A percentile compares a stretch with the other conserved stretches of the same genome.
Conservation (phyloP, 2,113 vertebrate species). For the Turnix velox region DNA sequence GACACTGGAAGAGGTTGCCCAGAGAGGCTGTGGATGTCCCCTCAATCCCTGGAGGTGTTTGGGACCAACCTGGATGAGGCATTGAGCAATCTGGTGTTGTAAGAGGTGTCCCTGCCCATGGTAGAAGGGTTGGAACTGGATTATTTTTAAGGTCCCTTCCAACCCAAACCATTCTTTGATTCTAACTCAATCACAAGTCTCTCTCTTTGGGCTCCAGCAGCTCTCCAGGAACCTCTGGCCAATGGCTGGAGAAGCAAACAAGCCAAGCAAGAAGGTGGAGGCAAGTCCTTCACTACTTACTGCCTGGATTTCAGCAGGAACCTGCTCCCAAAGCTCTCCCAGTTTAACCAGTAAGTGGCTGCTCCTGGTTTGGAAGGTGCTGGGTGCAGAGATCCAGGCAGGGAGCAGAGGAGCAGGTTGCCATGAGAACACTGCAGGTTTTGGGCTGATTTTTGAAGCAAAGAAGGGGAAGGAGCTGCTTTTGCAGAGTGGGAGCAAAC, state of each 20-base stretch:
- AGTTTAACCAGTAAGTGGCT: accelerated
- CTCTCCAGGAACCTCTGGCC: neutral
- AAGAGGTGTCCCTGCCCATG: no score
- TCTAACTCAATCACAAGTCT: neutral
- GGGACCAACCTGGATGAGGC: no score
- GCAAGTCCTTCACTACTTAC: neutral
- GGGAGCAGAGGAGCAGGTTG: neutral
- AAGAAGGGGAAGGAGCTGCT: neutral
- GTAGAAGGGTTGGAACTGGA: no score
- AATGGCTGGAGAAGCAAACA: neutral
- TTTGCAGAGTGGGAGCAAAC: neutral
- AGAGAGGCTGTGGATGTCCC: no score
- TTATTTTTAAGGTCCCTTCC: no score
- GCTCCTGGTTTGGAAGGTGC: accelerated
- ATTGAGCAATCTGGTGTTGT: no score
- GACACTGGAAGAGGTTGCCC: no score
- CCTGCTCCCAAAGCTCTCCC: neutral
- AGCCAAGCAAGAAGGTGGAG: neutral
- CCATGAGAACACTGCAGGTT: neutral
- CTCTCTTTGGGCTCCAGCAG: neutral
- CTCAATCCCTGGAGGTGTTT: no score
- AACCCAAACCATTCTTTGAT: no score
- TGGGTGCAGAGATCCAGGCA: neutral
- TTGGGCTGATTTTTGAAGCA: neutral
- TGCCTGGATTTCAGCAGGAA: neutral